Base-by-base conservation (phyloP, 2,888 invertebrate species). In the Gari tellinella region DNA sequence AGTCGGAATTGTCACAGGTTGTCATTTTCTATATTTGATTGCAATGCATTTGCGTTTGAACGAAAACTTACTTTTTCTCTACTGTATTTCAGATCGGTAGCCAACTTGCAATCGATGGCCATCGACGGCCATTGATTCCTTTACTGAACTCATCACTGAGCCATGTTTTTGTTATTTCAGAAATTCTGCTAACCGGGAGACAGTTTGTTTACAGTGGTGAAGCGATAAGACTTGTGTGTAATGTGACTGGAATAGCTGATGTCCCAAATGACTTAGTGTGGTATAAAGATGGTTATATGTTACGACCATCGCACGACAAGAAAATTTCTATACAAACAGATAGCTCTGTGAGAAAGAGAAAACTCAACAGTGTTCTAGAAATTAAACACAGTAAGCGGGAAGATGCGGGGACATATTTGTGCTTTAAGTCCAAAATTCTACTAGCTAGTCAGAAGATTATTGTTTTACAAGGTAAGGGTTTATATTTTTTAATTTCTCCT, bases 341-440 rank as follows among this genome's bases (percentile, higher is more conserved):
- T 37, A 74, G 43, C 15, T 77, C 72, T 17, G 66, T 77, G 15
- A 58, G 65, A 19, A 63, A 58, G n/a, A 49, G 64, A 53, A 72
- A 60, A 43, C 57, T 81, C 57, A 57, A 75, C 57, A 81, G 81
- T 67, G 69, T 78, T 15, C 45, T 81, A 64, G 72, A 78, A 62
- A 75, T 81, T 48, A 31, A 45, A 45, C 52, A 75, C 40, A 72
- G 75, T 31, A 67, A 58, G 26, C 19, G 46, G n/a, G 67, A 57
- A 7, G 81, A 81, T 43, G 61, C 69, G 17, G 81, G 78, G 1
- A 75, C 62, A 49, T 81, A 81, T 57, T 66, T 81, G 60, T 81
- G 81, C 57, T 63, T 74, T 40, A 75, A 64, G 56, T 81, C 81
- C 3, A 72, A 70, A 49, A 31, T 56, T 37, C 48, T 72, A 17